Evolutionary conservation across 2,888 invertebrate genomes (phyloP).

Genomic region (Cenopis cana): DNA sequence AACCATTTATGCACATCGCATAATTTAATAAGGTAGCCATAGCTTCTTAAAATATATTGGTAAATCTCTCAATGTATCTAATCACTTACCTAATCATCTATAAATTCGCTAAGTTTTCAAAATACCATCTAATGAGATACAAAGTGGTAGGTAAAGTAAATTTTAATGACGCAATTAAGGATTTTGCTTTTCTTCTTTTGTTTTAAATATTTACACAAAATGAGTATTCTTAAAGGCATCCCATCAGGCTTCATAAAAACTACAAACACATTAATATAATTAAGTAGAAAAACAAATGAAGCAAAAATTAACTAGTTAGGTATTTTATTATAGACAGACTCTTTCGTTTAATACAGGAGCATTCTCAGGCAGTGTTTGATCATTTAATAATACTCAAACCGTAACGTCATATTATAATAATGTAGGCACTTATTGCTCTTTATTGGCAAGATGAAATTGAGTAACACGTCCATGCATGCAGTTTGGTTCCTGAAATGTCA

Average conservation of each 20-base stretch:
- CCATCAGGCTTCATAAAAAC: conserved; percentile 59
- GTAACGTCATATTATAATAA: conserved; percentile 42
- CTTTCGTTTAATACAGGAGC: conserved; percentile 49
- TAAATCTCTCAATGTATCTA: conserved; percentile 81
- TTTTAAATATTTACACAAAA: conserved; percentile 78
- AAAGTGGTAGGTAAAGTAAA: conserved; percentile 76
- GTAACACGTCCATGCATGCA: conserved; percentile 34
- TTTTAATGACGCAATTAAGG: conserved; percentile 74
- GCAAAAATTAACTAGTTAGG: conserved; percentile 35
- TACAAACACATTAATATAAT: conserved; percentile 52
- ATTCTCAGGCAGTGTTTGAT: conserved; percentile 69
- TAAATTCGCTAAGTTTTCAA: conserved; percentile 84
- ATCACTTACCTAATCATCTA: conserved; percentile 72
- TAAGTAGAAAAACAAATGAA: conserved; percentile 44
- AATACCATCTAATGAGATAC: conserved; percentile 85
- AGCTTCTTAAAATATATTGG: conserved; percentile 81
- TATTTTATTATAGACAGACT: conserved; percentile 48
- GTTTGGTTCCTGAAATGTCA: conserved; percentile 38
- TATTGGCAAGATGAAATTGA: conserved; percentile 64
- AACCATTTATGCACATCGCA: conserved; percentile 75
- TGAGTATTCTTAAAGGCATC: conserved; percentile 75
- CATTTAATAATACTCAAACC: conserved; percentile 48
- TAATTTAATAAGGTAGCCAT: conserved; percentile 79
- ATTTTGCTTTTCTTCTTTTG: conserved; percentile 57
- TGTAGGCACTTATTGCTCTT: conserved; percentile 45